A percentile compares a stretch with the other conserved stretches of the same genome.
Conservation (phyloP, 2,113 vertebrate species). For the Propithecus coquereli region DNA sequence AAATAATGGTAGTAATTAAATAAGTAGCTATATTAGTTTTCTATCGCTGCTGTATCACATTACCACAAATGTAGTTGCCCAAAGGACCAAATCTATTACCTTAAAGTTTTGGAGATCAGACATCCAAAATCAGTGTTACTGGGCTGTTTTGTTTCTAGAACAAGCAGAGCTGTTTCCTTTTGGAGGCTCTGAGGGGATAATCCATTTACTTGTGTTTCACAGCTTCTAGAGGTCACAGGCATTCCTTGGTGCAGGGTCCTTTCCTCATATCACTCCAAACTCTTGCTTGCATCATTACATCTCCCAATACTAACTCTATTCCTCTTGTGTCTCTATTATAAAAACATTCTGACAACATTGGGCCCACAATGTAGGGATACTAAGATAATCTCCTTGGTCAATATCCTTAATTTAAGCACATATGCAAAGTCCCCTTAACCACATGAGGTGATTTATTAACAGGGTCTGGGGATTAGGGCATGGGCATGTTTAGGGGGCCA, state of each 20-base stretch:
- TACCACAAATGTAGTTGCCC: not conserved
- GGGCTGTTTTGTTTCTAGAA: not conserved
- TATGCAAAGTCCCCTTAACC: not conserved
- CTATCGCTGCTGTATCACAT: not conserved
- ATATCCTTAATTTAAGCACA: not conserved
- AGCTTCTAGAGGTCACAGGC: not conserved
- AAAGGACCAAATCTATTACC: not conserved
- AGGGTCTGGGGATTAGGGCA: not conserved
- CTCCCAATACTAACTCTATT: not conserved
- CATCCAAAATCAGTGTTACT: not conserved
- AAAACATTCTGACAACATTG: fast-evolving
- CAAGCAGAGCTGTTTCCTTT: not conserved
- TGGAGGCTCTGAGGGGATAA: too few species aligned
- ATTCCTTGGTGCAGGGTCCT: fast-evolving
- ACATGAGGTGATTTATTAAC: not conserved
- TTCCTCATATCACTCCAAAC: not conserved
- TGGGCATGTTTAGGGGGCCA: not conserved
- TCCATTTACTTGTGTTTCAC: not conserved
- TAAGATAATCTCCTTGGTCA: too few species aligned
- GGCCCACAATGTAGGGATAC: not conserved
- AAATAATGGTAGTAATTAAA: not conserved
- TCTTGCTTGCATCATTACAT: not conserved
- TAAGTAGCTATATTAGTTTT: not conserved
- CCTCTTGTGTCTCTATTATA: not conserved
- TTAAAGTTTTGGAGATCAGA: not conserved